Conservation (phyloP, 1,140 invertebrate genomes). For the Pachypsylla venusta region DNA sequence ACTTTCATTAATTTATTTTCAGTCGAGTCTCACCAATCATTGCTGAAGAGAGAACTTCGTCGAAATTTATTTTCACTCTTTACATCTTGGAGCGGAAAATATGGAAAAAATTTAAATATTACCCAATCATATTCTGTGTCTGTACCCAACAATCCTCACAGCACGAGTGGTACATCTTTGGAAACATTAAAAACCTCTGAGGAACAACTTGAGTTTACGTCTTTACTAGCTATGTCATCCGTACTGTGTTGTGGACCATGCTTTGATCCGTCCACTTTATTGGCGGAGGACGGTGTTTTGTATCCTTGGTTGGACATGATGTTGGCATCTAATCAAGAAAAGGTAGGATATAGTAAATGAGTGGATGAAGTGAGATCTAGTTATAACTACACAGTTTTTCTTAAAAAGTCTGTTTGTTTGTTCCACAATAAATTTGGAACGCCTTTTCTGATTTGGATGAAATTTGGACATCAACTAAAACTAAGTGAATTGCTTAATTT, state of each 20-base stretch:
- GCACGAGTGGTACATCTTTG: slow-evolving; percentile 6
- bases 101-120: slow-evolving; percentile 41
- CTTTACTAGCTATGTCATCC: slow-evolving; percentile 80
- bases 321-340: slow-evolving; percentile 72
- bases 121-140: slow-evolving; percentile 28
- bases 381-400: too few species aligned
- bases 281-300: slow-evolving; percentile 74
- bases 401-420: too few species aligned
- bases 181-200: slow-evolving; percentile 13
- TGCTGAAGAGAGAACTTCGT: slow-evolving; percentile 74
- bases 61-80: slow-evolving; percentile 81
- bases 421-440: too few species aligned
- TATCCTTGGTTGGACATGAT: slow-evolving; percentile 89
- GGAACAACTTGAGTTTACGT: slow-evolving; percentile 43
- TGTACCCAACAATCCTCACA: slow-evolving; percentile 28
- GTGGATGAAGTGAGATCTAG: too few species aligned
- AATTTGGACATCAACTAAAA: too few species aligned
- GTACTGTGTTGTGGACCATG: slow-evolving; percentile 88
- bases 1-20: too few species aligned
- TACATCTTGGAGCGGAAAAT: slow-evolving; percentile 80
- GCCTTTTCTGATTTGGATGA: too few species aligned
- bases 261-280: slow-evolving; percentile 67
- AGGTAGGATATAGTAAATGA: slow-evolving; percentile 47
- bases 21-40: slow-evolving; percentile 73
- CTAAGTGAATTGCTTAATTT: too few species aligned